phyloP scores from a whole-genome alignment of 2,888 invertebrate species.

The Ctenicera cuprea region DNA sequence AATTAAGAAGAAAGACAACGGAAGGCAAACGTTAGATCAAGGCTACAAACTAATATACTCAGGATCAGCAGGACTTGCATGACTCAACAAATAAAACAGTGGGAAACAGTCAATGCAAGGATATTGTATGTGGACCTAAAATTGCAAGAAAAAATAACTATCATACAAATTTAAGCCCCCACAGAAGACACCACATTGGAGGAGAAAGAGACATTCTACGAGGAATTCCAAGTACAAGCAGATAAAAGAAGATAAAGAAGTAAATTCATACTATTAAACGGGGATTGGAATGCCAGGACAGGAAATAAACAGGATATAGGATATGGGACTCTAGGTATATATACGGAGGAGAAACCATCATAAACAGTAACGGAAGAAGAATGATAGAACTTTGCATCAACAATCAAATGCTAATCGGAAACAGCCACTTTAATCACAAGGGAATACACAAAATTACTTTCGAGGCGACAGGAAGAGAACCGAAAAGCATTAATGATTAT shows the following conservation, averaged over 20 bases:
- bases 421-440: too few species aligned
- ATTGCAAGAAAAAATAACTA: too few species aligned
- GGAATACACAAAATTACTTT: neutral
- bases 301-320: neutral
- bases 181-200: neutral
- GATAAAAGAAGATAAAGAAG: neutral
- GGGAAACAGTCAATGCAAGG: neutral
- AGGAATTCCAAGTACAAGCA: neutral
- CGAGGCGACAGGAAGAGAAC: neutral
- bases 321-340: neutral
- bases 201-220: neutral
- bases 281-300: neutral
- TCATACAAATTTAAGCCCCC: too few species aligned
- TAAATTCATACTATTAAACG: neutral
- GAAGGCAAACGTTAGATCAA: conserved; percentile 1
- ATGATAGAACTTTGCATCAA: too few species aligned
- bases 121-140: too few species aligned
- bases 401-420: too few species aligned
- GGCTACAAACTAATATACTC: neutral
- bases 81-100: neutral
- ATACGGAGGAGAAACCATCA: neutral
- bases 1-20: neutral
- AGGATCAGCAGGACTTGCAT: neutral
- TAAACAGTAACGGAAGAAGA: neutral
- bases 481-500: neutral